Evolutionary conservation across 2,888 invertebrate genomes (phyloP), one percentile per base, ranked within the genome.

Genomic region (Leptopilina drosophilae): DNA sequence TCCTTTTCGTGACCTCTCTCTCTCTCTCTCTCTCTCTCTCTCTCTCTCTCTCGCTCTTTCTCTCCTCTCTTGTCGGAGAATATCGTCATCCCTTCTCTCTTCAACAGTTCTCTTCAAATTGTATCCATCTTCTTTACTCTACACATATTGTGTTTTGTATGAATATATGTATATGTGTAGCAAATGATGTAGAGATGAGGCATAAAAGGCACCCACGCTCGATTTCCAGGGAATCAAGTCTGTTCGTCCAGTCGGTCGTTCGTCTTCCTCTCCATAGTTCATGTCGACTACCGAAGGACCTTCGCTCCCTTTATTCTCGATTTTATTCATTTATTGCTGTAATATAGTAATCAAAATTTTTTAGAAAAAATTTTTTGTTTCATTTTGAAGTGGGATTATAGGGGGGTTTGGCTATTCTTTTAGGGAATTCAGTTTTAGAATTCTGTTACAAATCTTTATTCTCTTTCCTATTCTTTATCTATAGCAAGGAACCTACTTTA

Each of bases 1-100:
- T 78, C 81, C 80, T 80, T 78, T 65, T 53, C 81, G 80, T 82
- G 80, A 81, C 81, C 82, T 80, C 82, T 81, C 81, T 80, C 40
- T 91, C 87, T 88, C 88, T 88, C 88, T 87, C 89, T 89, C 87
- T 88, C 83, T 82, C 84, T 82, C 77, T 81, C 82, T 80, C 82
- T 81, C 81, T 80, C 82, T 80, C 82, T 81, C 81, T 80, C n/a
- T n/a, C n/a, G n/a, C n/a, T n/a, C 77, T 81, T 80, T 80, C 82
- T 80, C 82, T 81, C 81, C 79, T 33, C 69, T 77, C 46, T 80
- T 82, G 81, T 82, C 82, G 79, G 80, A 81, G 77, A 84, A 82
- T 80, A 82, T 82, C 69, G 53, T 56, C 69, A 33, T 56, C 82
- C 80, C 81, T 80, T 82, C 83, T 80, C 77, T 59, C 79, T 80